phyloP scores from a whole-genome alignment of 2,113 vertebrate species.

The Melanerpes formicivorus region DNA sequence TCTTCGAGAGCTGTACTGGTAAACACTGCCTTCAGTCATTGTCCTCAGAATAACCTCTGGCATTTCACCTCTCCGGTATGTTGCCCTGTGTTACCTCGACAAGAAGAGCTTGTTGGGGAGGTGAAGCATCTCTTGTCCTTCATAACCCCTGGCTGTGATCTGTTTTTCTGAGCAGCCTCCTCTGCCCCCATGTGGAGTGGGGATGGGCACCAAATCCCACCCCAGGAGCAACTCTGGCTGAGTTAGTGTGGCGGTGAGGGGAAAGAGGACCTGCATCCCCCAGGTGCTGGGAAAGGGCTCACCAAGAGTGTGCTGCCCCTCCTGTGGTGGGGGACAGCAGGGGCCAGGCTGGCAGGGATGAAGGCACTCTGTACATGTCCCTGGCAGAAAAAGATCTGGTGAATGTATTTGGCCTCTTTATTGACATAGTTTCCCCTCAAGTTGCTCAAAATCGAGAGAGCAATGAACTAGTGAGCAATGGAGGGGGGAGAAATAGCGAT shows the following conservation, averaged over 20 bases:
- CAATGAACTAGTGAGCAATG: neutral
- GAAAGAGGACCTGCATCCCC: neutral
- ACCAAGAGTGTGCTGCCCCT: neutral
- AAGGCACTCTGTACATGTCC: neutral
- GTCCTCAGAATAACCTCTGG: slow-evolving; percentile 11
- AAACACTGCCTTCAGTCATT: neutral
- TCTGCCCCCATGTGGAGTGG: fast-evolving
- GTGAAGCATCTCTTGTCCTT: slow-evolving; percentile 9
- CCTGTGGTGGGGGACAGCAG: neutral
- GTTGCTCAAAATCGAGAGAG: neutral
- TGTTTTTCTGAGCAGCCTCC: neutral
- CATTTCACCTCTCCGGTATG: neutral
- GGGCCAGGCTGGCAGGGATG: fast-evolving
- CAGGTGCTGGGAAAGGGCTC: neutral
- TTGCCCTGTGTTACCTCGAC: neutral
- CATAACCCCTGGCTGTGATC: neutral
- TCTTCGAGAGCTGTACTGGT: neutral
- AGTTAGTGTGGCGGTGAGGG: neutral
- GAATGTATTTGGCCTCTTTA: neutral
- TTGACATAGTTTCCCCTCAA: neutral
- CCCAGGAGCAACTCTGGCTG: fast-evolving
- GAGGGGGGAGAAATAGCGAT: neutral
- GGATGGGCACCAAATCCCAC: fast-evolving
- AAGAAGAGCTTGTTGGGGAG: neutral
- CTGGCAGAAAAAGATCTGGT: neutral